A percentile compares a stretch with the other conserved stretches of the same genome.
phyloP scores from a whole-genome alignment of 2,113 vertebrate species.

The Leptosomus discolor region DNA sequence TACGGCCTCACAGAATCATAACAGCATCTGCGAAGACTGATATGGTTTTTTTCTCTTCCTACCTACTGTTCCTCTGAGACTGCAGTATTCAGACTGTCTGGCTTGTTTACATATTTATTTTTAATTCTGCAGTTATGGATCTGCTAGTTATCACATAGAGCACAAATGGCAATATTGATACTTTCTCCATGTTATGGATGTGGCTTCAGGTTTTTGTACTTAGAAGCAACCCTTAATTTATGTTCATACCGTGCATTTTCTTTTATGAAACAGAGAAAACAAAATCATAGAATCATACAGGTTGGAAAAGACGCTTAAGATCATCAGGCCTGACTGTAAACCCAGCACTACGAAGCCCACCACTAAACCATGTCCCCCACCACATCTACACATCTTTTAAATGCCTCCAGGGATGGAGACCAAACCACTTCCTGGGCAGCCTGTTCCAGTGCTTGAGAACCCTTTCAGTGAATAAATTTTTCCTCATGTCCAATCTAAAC shows the following conservation, averaged over 20 bases:
- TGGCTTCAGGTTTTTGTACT: background rate
- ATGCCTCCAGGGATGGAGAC: too few relatives aligned
- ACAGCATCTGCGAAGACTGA: background rate
- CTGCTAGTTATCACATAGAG: background rate
- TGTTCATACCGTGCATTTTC: background rate
- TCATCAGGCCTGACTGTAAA: accelerated
- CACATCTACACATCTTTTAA: background rate
- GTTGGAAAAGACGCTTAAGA: background rate
- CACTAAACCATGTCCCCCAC: background rate
- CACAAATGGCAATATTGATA: background rate
- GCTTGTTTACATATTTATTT: background rate
- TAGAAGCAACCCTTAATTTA: background rate
- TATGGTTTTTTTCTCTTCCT: background rate
- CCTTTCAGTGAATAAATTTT: background rate
- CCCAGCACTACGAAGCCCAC: too few relatives aligned
- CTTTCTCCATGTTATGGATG: background rate
- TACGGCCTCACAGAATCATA: background rate
- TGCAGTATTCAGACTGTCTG: background rate
- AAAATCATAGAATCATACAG: background rate
- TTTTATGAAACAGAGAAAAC: background rate
- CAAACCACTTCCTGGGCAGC: background rate
- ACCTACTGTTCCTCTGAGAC: background rate
- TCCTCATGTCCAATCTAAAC: too few relatives aligned
- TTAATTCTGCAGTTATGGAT: background rate
- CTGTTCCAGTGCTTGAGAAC: too few relatives aligned